Conservation (phyloP, 2,888 invertebrate species). For the Pammene fasciana region DNA sequence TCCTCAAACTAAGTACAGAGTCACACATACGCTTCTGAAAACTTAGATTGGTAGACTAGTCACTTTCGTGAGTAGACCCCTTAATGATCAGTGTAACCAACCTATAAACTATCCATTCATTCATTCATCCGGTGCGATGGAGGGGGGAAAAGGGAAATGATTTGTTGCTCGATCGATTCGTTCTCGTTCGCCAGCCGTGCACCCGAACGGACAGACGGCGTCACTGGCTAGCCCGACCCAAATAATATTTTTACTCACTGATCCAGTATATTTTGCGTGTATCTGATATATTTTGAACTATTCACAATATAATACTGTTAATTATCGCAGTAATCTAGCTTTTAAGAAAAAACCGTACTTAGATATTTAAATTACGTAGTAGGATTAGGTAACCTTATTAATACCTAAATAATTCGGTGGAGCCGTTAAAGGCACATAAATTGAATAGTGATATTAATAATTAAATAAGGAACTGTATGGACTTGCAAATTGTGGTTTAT, state of each 20-base stretch:
- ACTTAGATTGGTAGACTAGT: no score
- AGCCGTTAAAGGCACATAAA: conserved; percentile 18
- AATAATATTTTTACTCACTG: conserved; percentile 20
- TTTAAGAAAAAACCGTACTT: conserved; percentile 19
- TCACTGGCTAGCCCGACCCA: conserved; percentile 46
- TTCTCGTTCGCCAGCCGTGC: conserved; percentile 60
- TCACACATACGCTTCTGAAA: no score
- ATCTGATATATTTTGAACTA: conserved; percentile 29
- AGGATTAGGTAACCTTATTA: conserved; percentile 26
- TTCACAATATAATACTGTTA: conserved; percentile 18
- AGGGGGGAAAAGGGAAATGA: background rate
- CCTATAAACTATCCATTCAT: conserved; percentile 5
- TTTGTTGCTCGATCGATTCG: conserved; percentile 40
- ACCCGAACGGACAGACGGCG: conserved; percentile 54
- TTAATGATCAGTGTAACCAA: background rate
- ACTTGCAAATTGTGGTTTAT: conserved; percentile 53
- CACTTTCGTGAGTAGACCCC: no score
- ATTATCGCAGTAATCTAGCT: conserved; percentile 17
- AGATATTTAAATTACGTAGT: conserved; percentile 13
- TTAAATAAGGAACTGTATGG: conserved; percentile 48
- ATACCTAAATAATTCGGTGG: conserved; percentile 29
- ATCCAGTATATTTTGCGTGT: conserved; percentile 35
- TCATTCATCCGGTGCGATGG: conserved; percentile 5
- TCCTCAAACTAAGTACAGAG: no score
- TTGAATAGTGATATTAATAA: conserved; percentile 32